Conservation (phyloP, 2,113 vertebrate genomes). For the Diadophis punctatus region DNA sequence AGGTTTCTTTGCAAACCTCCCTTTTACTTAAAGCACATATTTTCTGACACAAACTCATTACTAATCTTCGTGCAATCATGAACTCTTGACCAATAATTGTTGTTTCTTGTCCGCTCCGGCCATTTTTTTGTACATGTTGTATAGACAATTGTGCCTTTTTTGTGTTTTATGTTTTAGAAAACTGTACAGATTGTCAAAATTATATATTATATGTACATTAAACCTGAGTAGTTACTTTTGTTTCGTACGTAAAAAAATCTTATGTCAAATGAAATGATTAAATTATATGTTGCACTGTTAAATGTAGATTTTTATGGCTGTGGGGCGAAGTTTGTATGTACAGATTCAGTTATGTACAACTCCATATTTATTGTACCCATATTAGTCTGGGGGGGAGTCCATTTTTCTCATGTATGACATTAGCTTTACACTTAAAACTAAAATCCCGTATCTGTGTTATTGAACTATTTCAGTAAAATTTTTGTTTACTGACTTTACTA, state of each 20-base stretch:
- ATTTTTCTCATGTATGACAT: slow-evolving; percentile 84
- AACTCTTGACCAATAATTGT: slow-evolving; percentile 91
- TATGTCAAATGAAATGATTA: slow-evolving; percentile 82
- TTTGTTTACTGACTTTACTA: slow-evolving; percentile 89
- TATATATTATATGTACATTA: slow-evolving; percentile 81
- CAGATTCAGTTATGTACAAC: slow-evolving; percentile 93
- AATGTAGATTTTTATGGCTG: slow-evolving; percentile 95
- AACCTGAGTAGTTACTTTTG: slow-evolving; percentile 88
- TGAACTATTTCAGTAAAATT: slow-evolving; percentile 92
- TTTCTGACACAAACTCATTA: slow-evolving; percentile 86
- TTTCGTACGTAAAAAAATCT: slow-evolving; percentile 80
- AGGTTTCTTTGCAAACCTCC: slow-evolving; percentile 80
- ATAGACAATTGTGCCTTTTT: slow-evolving; percentile 94
- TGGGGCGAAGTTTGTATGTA: slow-evolving; percentile 92
- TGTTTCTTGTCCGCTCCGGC: slow-evolving; percentile 83
- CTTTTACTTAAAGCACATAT: slow-evolving; percentile 93
- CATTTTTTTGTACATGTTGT: slow-evolving; percentile 99
- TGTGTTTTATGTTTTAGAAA: slow-evolving; percentile 90
- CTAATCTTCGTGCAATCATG: slow-evolving; percentile 95
- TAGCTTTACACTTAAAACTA: slow-evolving; percentile 89
- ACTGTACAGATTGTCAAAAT: slow-evolving; percentile 91
- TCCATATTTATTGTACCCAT: slow-evolving; percentile 98
- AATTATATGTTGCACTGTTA: slow-evolving; percentile 96
- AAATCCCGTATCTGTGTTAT: slow-evolving; percentile 88
- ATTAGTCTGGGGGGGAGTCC: slow-evolving; percentile 85